phyloP scores from a whole-genome alignment of 2,797 vertebrate species.

The Acanthornis magna region DNA sequence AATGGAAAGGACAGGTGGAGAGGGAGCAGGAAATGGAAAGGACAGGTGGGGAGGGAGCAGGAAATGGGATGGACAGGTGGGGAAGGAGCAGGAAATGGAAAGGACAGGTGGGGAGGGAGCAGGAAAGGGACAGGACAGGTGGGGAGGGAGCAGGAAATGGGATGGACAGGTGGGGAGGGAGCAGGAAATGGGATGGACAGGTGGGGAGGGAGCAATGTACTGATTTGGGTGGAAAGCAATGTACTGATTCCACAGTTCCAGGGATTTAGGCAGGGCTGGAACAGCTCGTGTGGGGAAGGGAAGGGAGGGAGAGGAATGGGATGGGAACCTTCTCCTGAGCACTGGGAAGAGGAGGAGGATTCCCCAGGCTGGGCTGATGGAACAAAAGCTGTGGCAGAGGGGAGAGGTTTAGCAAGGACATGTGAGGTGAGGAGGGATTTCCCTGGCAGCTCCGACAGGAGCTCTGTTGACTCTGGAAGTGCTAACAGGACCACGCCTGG shows the following conservation, averaged over 20 bases:
- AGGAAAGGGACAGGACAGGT: no score
- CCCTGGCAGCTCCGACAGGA: not conserved
- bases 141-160: not conserved
- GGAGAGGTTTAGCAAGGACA: not conserved
- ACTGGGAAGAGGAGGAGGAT: not conserved
- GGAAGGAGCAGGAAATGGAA: not conserved
- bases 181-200: no score
- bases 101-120: not conserved
- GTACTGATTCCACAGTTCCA: rapidly evolving
- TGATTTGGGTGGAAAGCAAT: not conserved
- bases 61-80: no score
- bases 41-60: no score
- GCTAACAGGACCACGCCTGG: not conserved
- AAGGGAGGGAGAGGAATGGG: not conserved
- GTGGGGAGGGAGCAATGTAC: no score
- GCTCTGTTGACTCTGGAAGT: not conserved
- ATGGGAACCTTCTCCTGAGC: not conserved
- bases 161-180: no score
- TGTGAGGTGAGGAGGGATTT: not conserved
- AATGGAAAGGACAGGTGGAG: no score
- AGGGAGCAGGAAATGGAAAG: not conserved
- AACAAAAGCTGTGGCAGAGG: not conserved
- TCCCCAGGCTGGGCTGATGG: not conserved
- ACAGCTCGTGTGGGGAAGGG: not conserved
- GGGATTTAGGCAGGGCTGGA: not conserved